phyloP scores from a whole-genome alignment of 2,888 invertebrate species.

The Machimus atricapillus region DNA sequence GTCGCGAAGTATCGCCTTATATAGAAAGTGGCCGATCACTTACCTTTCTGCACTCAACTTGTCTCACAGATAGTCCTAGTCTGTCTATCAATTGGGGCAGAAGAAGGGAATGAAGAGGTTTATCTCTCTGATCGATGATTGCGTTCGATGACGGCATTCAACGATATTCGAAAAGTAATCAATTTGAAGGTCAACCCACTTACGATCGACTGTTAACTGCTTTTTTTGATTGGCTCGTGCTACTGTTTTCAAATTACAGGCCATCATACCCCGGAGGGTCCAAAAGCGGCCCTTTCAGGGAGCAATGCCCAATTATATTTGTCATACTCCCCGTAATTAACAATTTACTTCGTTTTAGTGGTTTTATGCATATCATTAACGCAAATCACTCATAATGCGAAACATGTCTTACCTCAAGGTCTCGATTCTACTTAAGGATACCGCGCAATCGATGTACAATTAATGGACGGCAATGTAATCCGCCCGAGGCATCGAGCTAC shows the following conservation, averaged over 20 bases:
- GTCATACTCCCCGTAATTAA: constrained; percentile 8
- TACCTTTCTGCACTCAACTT: constrained; percentile 35
- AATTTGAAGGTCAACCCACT: constrained; percentile 10
- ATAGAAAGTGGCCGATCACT: constrained; percentile 16
- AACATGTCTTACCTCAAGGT: background rate
- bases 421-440: background rate
- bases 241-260: constrained; percentile 16
- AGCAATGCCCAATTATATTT: background rate
- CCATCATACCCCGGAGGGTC: background rate
- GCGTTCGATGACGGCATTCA: background rate
- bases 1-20: background rate
- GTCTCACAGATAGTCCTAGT: constrained; percentile 9
- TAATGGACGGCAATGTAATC: background rate
- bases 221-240: constrained; percentile 17
- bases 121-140: background rate
- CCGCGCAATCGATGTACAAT: background rate
- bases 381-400: background rate
- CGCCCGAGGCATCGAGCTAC: background rate
- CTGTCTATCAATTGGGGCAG: constrained; percentile 26
- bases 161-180: background rate
- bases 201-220: background rate
- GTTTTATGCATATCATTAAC: background rate
- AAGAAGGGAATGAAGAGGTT: background rate
- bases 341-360: background rate
- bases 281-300: background rate